A percentile compares a stretch with the other conserved stretches of the same genome.
Conservation (phyloP, 2,797 vertebrate genomes). For the Amniataba percoides region DNA sequence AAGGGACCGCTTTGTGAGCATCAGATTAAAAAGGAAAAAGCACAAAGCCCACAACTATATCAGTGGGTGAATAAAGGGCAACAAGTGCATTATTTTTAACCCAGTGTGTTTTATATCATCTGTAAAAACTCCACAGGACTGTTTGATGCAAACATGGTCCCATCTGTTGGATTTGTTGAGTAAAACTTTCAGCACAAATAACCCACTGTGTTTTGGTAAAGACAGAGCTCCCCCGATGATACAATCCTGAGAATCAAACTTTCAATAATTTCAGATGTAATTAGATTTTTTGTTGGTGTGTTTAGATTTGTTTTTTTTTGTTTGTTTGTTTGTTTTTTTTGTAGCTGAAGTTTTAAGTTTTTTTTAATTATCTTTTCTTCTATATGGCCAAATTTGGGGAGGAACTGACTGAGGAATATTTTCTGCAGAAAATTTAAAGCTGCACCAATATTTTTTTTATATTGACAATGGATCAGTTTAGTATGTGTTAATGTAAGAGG, state of each 20-base stretch:
- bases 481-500: not conserved
- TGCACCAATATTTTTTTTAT: not conserved
- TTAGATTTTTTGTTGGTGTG: not conserved
- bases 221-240: slow-evolving; percentile 29
- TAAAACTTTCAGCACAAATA: not conserved
- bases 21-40: not conserved
- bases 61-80: not conserved
- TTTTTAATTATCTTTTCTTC: not conserved
- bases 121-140: not conserved
- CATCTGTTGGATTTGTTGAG: not conserved
- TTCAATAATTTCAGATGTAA: slow-evolving; percentile 7
- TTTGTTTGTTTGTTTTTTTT: too few species aligned
- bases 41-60: not conserved
- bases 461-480: not conserved
- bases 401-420: not conserved
- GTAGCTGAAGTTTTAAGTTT: too few species aligned
- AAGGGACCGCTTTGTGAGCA: not conserved
- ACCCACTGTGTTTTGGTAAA: slow-evolving; percentile 9
- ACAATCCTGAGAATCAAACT: slow-evolving; percentile 11
- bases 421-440: not conserved
- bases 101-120: not conserved
- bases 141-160: not conserved
- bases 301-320: too few species aligned
- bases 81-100: not conserved
- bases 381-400: not conserved